Base-by-base conservation (phyloP, 1,140 invertebrate species). In the Drosophila virilis region DNA sequence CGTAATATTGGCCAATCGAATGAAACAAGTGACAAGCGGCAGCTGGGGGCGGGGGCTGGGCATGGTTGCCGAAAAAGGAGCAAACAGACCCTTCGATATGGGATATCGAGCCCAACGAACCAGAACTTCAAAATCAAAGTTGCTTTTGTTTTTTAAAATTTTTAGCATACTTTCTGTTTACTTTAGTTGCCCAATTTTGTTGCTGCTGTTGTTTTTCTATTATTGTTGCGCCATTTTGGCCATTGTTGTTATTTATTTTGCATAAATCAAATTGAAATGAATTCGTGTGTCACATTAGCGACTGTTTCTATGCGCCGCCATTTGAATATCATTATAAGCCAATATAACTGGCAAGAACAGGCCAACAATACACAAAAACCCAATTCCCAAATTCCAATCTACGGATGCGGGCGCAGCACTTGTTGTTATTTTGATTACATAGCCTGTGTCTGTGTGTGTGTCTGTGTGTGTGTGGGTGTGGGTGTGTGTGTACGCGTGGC, bases 261-360 rank as follows among this genome's bases (percentile, higher is more conserved):
- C 78, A 86, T 86, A 86, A 82, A 86, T 86, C 80, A 86, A 88
- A 69, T 77, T 68, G 67, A 86, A 74, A 82, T 77, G 76, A 86
- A 86, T 71, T 86, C 82, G 74, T 88, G 82, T 88, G 82, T 86
- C 83, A 86, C 83, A 86, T 86, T 86, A 86, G 65, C 82, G 67
- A 64, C 59, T 38, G 64, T 28, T 64, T 71, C 60, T 86, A 78
- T 85, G 71, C 74, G 83, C 72, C 35, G 8, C 17, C 52, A 64
- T 70, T 74, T 64, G 73, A 75, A 75, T 75, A 75, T 75, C 60
- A 75, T 75, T 75, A 75, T 38, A 48, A 48, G 40, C 17, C 35
- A 65, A 45, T 58, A 59, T 50, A 28, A 6, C 22, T 54, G 50
- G 4, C 8, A 37, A 12, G 8, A 35, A 28, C 22, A 52, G 22